phyloP scores from a whole-genome alignment of 2,888 invertebrate species.

The Drosophila maculinotata region DNA sequence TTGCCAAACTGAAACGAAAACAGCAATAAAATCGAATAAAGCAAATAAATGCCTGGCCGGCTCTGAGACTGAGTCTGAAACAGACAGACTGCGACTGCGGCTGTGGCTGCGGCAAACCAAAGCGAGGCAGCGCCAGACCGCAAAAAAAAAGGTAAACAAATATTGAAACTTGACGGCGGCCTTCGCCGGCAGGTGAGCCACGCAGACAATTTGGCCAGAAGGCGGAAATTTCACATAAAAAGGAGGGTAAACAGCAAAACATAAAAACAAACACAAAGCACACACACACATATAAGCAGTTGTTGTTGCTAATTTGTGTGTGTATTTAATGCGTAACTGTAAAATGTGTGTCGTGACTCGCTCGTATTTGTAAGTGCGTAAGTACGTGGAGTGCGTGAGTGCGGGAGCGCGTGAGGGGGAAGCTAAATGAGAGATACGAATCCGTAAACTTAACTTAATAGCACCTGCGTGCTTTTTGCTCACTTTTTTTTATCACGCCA shows the following conservation, averaged over 20 bases:
- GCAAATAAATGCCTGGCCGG: slow-evolving; percentile 65
- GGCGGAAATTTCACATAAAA: slow-evolving; percentile 53
- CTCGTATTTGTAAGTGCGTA: slow-evolving; percentile 17
- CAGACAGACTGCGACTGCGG: slow-evolving; percentile 4
- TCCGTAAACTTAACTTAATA: slow-evolving; percentile 51
- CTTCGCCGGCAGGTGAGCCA: slow-evolving; percentile 53
- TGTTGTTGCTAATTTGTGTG: slow-evolving; percentile 44
- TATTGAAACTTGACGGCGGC: slow-evolving; percentile 61
- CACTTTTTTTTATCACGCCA: slow-evolving; percentile 41
- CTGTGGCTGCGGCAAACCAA: slow-evolving; percentile 7
- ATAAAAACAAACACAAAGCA: slow-evolving; percentile 16
- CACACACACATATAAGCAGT: slow-evolving; percentile 16
- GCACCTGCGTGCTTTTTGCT: slow-evolving; percentile 51
- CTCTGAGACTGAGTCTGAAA: slow-evolving; percentile 17
- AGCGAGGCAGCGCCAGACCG: slow-evolving; percentile 31
- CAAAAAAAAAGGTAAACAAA: slow-evolving; percentile 57
- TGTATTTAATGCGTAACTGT: slow-evolving; percentile 72
- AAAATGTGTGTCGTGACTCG: slow-evolving; percentile 71
- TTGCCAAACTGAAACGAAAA: slow-evolving; percentile 58
- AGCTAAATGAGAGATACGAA: neutral
- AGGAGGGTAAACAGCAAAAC: slow-evolving; percentile 42
- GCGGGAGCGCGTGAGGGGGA: neutral
- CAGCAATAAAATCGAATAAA: slow-evolving; percentile 68
- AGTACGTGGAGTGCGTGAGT: neutral
- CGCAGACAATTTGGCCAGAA: slow-evolving; percentile 63